Evolutionary conservation across 1,140 invertebrate species (phyloP).

Genomic region (Zaprionus capensis): DNA sequence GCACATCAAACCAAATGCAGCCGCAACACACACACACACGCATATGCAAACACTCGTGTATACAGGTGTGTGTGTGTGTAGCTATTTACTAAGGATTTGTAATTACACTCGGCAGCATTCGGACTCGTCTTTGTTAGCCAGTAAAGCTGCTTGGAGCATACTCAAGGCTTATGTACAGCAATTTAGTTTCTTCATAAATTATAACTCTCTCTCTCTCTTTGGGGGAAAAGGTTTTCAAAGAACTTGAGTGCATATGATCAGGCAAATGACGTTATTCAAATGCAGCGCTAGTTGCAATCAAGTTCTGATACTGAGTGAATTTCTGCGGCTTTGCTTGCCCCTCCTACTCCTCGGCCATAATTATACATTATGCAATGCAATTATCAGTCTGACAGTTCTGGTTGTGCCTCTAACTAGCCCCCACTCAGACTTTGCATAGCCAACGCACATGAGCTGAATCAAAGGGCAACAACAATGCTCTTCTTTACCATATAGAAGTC

Average conservation of each 20-base stretch:
- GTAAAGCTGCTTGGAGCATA: conserved; percentile 17
- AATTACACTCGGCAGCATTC: conserved; percentile 78
- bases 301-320: conserved; percentile 25
- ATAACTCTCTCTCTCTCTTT: conserved; percentile 36
- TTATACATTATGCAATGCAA: conserved; percentile 75
- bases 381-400: conserved; percentile 73
- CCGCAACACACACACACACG: conserved; percentile 31
- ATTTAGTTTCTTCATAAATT: conserved; percentile 63
- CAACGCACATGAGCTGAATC: background rate
- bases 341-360: conserved; percentile 30
- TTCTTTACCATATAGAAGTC: background rate
- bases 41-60: conserved; percentile 1
- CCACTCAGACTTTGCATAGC: conserved; percentile 34
- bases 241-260: background rate
- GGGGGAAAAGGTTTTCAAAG: background rate
- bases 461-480: background rate
- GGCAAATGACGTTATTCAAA: background rate
- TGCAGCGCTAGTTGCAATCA: background rate
- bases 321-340: conserved; percentile 14
- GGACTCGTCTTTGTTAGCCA: conserved; percentile 50
- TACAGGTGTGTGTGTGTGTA: conserved; percentile 40
- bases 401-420: conserved; percentile 27
- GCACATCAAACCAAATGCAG: conserved; percentile 78
- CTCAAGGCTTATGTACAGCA: conserved; percentile 42
- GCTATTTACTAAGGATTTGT: conserved; percentile 70